Base-by-base conservation (phyloP, 1,140 invertebrate genomes). In the Micrasema minimum region DNA sequence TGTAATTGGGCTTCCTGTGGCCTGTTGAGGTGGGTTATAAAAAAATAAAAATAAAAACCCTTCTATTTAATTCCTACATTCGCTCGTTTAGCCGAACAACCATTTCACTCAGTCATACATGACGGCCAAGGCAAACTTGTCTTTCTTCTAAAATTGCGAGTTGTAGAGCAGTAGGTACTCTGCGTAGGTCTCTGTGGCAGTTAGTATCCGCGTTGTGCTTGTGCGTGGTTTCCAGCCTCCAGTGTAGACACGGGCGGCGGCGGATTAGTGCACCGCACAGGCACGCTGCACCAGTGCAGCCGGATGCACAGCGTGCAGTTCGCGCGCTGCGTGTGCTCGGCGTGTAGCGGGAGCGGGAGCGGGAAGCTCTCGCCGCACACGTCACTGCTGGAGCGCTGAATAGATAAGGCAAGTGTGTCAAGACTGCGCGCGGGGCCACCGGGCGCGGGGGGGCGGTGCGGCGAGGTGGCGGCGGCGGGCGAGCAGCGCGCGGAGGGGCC, bases 331-430 rank as follows among this genome's bases (percentile, higher is more conserved):
- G 50, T n/a, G 51, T 57, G 37, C 10, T 0, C 22, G n/a, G 46
- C 53, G 35, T 43, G 66, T 45, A 64, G 66, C 66, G 31, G 66
- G 37, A 43, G 43, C 16, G 23, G 66, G 22, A 64, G 66, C 66
- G 31, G 66, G 37, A 43, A 55, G 51, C 66, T 18, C 12, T 37
- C 55, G 66, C 22, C 14, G 18, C 16, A 16, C 59, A 48, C 69
- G 62, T 66, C 61, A 66, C 69, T 23, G 20, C 10, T 22, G 22
- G 14, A 57, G 51, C 38, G 69, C 69, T 48, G 69, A 65, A 71
- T 65, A 71, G 69, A 71, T 71, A 71, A 71, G 69, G 69, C 62
- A 71, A 71, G 59, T 71, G 69, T 71, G 69, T 71, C 69, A 71
- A 71, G 69, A 71, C 69, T 71, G 69, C 61, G 69, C 61, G 69